phyloP scores from a whole-genome alignment of 2,113 vertebrate species.

The Parus major region DNA sequence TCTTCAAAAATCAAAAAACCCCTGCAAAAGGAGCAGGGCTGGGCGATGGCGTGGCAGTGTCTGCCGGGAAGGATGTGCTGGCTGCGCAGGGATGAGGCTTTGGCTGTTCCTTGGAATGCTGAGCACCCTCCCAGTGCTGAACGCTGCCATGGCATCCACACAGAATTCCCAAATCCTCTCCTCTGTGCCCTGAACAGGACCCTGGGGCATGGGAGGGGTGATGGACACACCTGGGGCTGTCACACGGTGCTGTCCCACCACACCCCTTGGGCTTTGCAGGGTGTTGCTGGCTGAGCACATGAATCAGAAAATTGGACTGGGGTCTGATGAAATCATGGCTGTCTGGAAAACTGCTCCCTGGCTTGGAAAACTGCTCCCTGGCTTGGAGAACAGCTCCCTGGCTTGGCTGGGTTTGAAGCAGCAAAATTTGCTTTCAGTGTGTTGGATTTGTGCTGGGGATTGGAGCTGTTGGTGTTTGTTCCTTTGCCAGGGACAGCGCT shows the following conservation, averaged over 20 bases:
- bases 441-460: accelerated
- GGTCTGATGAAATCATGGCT: neutral
- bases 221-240: neutral
- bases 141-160: accelerated
- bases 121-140: neutral
- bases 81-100: neutral
- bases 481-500: neutral
- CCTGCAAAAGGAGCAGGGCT: neutral
- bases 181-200: neutral
- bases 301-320: neutral
- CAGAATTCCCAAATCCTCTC: neutral
- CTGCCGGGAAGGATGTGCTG: neutral
- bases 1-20: neutral
- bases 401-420: neutral
- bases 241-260: neutral
- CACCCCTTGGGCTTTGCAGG: neutral
- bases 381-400: neutral
- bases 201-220: neutral
- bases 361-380: neutral
- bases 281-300: neutral
- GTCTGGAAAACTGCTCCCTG: neutral
- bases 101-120: neutral
- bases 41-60: accelerated
- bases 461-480: neutral
- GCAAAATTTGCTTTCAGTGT: neutral